A percentile compares a stretch with the other conserved stretches of the same genome.
These are phyloP conservation scores for Bombycilla garrulus DNA, from an alignment of 2,113 vertebrate genomes.

Conservation along the genomic window DNA sequence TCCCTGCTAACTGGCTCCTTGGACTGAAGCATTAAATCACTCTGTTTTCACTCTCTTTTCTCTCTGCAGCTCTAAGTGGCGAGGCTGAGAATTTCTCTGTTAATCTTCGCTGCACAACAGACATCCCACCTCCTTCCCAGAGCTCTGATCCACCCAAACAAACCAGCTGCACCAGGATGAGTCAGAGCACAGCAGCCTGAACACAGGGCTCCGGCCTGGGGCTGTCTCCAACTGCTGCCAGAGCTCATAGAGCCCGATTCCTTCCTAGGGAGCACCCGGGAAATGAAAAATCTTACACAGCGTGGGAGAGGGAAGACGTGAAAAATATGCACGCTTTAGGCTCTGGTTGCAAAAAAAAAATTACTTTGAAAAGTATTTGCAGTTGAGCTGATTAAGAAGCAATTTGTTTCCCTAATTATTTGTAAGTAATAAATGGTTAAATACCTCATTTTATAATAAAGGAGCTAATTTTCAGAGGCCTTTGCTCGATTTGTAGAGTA, in stretches of 20 bases:
- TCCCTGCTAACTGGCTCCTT: fast-evolving
- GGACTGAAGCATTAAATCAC: neutral
- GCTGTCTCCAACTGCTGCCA: fast-evolving
- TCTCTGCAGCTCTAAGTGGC: fast-evolving
- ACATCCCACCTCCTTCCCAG: neutral
- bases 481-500: neutral
- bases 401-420: constrained; percentile 38
- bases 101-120: neutral
- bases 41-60: fast-evolving
- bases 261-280: neutral
- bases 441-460: neutral
- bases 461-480: neutral
- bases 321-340: neutral
- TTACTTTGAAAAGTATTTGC: neutral
- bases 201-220: neutral
- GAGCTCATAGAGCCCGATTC: fast-evolving
- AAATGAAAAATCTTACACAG: neutral
- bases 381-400: neutral
- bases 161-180: fast-evolving
- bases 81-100: neutral
- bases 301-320: neutral
- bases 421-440: constrained; percentile 10
- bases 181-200: neutral
- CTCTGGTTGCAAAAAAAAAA: neutral
- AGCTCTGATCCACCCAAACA: neutral